These are phyloP conservation scores for Neuroscelio doddi DNA, from an alignment of 2,888 invertebrate genomes.

Conservation along the genomic window DNA sequence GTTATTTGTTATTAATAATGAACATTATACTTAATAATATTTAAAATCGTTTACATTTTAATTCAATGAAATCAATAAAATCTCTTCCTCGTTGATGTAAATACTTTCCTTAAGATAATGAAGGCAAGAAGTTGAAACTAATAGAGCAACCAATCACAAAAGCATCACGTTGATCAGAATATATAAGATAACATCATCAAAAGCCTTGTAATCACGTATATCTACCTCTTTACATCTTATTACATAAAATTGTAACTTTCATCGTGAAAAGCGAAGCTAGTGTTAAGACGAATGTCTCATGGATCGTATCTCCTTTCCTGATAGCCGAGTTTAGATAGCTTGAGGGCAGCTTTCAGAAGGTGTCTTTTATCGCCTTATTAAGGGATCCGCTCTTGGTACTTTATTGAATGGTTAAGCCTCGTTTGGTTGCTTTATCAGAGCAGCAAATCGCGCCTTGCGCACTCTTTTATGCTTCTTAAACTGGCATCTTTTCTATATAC, in stretches of 20 bases:
- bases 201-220: too few relatives aligned
- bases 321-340: conserved; percentile 51
- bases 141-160: conserved; percentile 29
- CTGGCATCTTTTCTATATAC: conserved; percentile 49
- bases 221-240: conserved; percentile 29
- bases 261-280: conserved; percentile 32
- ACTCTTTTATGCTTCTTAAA: conserved; percentile 59
- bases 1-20: too few relatives aligned
- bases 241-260: conserved; percentile 29
- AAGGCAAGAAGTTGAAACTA: conserved; percentile 18
- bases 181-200: conserved; percentile 25
- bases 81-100: conserved; percentile 1
- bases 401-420: conserved; percentile 55
- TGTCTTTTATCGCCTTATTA: conserved; percentile 67
- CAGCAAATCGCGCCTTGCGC: conserved; percentile 55
- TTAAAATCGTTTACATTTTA: conserved; percentile 11
- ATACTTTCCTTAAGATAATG: conserved; percentile 8
- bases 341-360: conserved; percentile 53
- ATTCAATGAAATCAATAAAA: conserved; percentile 18
- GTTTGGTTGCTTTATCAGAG: conserved; percentile 56
- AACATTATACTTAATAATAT: too few relatives aligned
- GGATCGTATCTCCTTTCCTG: conserved; percentile 54
- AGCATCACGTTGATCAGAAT: conserved; percentile 22
- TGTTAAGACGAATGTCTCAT: conserved; percentile 42
- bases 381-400: conserved; percentile 56